Conservation (phyloP, 1,140 invertebrate genomes). For the Ceratosolen fusciceps region DNA sequence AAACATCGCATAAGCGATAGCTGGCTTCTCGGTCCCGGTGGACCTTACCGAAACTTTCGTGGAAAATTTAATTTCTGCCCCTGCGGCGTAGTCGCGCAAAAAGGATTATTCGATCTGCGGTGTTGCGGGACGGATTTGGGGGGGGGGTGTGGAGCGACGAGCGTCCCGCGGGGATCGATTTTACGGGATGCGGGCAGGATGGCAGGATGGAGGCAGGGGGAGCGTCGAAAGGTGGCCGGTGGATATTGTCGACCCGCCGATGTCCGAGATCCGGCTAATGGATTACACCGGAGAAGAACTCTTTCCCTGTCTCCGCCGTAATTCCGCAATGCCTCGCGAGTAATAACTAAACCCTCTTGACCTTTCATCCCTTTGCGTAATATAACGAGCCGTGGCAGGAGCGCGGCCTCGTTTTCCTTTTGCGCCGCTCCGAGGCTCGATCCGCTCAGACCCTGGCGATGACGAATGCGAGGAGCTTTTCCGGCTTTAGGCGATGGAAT, state of each 20-base stretch:
- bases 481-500: background rate
- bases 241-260: background rate
- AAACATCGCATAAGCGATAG: no score
- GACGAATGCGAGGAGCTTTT: background rate
- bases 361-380: background rate
- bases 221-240: no score
- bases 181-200: no score
- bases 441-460: background rate
- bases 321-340: no score
- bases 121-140: no score
- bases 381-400: no score
- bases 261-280: background rate
- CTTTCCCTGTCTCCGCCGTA: no score
- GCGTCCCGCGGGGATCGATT: background rate
- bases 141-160: no score
- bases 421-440: background rate
- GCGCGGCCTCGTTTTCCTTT: background rate
- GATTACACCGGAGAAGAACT: background rate
- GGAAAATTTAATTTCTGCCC: background rate
- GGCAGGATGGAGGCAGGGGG: no score
- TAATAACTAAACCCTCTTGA: background rate
- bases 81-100: background rate
- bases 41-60: background rate
- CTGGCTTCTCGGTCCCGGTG: no score
- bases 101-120: background rate